These are phyloP conservation scores for Apis florea DNA, from an alignment of 1,140 invertebrate species.

Conservation along the genomic window DNA sequence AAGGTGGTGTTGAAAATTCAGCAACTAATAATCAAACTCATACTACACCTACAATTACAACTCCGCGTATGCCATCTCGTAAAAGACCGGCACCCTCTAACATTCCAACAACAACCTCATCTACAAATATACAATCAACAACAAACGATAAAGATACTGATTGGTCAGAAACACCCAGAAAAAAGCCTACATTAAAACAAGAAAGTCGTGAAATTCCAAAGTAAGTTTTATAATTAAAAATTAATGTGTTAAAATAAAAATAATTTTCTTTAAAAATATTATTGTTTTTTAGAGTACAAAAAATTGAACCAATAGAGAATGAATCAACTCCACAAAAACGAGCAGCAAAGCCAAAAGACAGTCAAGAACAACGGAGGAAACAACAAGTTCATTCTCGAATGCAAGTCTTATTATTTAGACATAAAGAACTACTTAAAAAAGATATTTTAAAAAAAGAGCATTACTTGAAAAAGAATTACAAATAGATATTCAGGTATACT, in stretches of 20 bases:
- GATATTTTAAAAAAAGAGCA: conserved; percentile 94
- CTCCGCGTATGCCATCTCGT: conserved; percentile 71
- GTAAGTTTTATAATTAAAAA: conserved; percentile 58
- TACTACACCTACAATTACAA: conserved; percentile 64
- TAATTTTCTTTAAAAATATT: background rate
- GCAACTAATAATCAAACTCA: conserved; percentile 69
- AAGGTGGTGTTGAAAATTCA: conserved; percentile 77
- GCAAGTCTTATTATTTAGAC: conserved; percentile 87
- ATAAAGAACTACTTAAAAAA: conserved; percentile 96
- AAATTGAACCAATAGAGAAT: conserved; percentile 65
- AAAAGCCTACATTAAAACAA: conserved; percentile 73
- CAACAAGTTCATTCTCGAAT: conserved; percentile 82
- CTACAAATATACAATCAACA: conserved; percentile 64
- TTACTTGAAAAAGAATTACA: conserved; percentile 95
- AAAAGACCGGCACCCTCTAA: conserved; percentile 71
- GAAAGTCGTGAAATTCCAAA: conserved; percentile 72
- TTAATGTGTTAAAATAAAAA: background rate
- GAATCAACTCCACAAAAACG: conserved; percentile 73
- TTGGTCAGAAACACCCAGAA: conserved; percentile 82
- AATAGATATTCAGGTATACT: conserved; percentile 90
- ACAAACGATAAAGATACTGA: conserved; percentile 81
- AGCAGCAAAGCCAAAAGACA: conserved; percentile 76
- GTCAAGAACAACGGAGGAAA: conserved; percentile 80
- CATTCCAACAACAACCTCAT: conserved; percentile 55
- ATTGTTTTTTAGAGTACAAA: conserved; percentile 61